Percentiles rank a stretch among this genome's conserved stretches.
Evolutionary conservation across 2,113 vertebrate species (phyloP).

Genomic region (Cheilinus undulatus): DNA sequence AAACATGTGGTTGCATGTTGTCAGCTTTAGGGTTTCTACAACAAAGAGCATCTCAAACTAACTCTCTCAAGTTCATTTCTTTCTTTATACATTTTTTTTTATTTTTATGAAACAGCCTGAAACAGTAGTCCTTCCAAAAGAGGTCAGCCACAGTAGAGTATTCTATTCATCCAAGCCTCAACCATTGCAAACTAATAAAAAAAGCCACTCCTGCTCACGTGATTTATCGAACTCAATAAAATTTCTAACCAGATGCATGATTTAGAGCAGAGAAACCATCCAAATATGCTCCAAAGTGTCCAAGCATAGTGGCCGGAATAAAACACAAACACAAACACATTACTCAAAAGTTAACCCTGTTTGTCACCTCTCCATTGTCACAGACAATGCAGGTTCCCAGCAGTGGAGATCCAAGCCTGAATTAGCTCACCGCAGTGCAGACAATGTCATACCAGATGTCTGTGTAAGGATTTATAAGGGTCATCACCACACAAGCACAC

Average conservation of each 20-base stretch:
- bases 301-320: not conserved
- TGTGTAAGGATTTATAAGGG: conserved; percentile 39
- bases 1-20: too few relatives aligned
- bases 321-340: not conserved
- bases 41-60: not conserved
- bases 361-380: conserved; percentile 2
- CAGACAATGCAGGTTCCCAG: conserved; percentile 17
- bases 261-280: not conserved
- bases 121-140: not conserved
- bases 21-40: too few relatives aligned
- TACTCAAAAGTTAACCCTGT: not conserved
- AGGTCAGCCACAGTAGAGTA: not conserved
- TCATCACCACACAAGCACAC: conserved; percentile 14
- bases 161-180: not conserved
- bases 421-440: conserved; percentile 27
- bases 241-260: not conserved
- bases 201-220: not conserved
- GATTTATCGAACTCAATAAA: not conserved
- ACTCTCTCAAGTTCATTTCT: not conserved
- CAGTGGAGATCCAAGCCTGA: conserved; percentile 22
- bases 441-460: conserved; percentile 46
- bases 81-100: not conserved
- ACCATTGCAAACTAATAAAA: not conserved
- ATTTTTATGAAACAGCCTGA: not conserved
- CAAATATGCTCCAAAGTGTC: not conserved